Conservation (phyloP, 2,113 vertebrate species). For the Microcebus jonahi region DNA sequence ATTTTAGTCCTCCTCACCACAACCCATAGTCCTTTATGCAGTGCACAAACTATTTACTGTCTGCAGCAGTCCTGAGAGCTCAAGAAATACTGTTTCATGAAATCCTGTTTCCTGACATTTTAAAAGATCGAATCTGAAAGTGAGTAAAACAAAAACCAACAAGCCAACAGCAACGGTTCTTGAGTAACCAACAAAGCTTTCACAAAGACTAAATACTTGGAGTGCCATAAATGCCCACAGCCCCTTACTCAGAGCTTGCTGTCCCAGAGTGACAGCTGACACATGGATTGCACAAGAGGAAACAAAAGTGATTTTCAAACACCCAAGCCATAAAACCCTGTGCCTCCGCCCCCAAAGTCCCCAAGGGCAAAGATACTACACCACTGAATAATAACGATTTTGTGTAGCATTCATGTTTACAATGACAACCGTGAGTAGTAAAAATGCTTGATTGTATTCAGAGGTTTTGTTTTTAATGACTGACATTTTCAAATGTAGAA, state of each 20-base stretch:
- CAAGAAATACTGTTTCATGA: background rate
- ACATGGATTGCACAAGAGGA: background rate
- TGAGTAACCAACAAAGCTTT: background rate
- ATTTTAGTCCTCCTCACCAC: background rate
- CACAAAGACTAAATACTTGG: background rate
- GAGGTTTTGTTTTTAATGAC: background rate
- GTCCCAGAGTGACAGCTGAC: background rate
- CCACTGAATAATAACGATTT: background rate
- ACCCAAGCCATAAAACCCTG: background rate
- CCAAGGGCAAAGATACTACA: background rate
- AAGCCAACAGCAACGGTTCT: background rate
- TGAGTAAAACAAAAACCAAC: background rate
- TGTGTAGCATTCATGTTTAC: background rate
- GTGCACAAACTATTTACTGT: rapidly evolving
- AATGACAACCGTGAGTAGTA: background rate
- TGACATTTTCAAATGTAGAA: background rate
- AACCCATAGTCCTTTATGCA: background rate
- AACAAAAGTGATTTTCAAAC: background rate
- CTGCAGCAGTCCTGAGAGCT: background rate
- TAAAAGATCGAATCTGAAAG: background rate
- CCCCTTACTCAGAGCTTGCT: background rate
- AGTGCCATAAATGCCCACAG: too few relatives aligned
- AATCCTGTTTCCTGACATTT: background rate
- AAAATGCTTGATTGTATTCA: background rate
- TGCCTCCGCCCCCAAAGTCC: background rate